Conservation (phyloP, 2,113 vertebrate species). For the Panthera uncia region DNA sequence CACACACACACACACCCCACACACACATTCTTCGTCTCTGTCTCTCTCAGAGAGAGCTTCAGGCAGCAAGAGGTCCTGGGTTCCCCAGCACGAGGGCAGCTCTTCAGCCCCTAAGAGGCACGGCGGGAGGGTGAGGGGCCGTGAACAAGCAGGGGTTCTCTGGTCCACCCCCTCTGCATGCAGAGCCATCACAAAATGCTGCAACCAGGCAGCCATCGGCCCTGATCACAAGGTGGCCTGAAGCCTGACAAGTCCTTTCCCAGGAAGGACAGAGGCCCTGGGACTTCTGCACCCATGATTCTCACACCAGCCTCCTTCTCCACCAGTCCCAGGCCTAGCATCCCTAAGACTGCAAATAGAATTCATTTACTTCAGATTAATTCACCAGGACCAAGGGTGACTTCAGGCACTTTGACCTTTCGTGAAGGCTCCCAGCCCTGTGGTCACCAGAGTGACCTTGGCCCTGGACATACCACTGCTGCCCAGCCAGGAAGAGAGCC, state of each 20-base stretch:
- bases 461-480: background rate
- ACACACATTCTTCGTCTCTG: background rate
- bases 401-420: background rate
- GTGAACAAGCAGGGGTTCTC: background rate
- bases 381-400: background rate
- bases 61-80: background rate
- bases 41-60: background rate
- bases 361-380: background rate
- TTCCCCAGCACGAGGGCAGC: background rate
- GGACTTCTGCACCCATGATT: accelerated
- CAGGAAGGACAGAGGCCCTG: accelerated
- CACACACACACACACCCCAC: background rate
- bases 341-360: background rate
- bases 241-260: too few species aligned
- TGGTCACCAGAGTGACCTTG: accelerated
- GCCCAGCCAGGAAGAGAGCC: background rate
- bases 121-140: background rate
- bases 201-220: accelerated
- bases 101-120: background rate
- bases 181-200: background rate
- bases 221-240: too few species aligned
- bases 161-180: accelerated
- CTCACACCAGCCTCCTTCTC: background rate
- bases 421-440: too few species aligned
- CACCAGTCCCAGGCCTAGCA: background rate